A percentile compares a stretch with the other conserved stretches of the same genome.
Conservation (phyloP, 2,888 invertebrate species). For the Drosophila stalkeri region DNA sequence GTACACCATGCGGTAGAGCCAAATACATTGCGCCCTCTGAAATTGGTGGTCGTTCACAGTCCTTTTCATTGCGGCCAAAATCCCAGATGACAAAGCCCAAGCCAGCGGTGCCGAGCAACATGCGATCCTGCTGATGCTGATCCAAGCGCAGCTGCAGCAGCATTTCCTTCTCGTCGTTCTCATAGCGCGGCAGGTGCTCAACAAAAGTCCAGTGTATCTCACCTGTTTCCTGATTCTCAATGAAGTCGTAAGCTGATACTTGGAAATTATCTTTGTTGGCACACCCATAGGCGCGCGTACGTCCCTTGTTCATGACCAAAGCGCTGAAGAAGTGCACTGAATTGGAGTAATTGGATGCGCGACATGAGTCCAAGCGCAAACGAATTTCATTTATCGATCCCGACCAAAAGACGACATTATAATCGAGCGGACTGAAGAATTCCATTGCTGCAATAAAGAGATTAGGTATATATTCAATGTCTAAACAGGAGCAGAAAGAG, state of each 20-base stretch:
- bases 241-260: conserved; percentile 83
- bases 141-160: conserved; percentile 93
- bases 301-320: conserved; percentile 89
- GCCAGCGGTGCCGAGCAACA: conserved; percentile 92
- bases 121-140: conserved; percentile 89
- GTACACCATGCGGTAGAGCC: conserved; percentile 92
- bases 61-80: conserved; percentile 86
- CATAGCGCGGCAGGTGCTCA: conserved; percentile 88
- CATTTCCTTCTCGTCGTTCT: conserved; percentile 90
- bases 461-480: not conserved
- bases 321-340: conserved; percentile 85
- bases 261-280: conserved; percentile 88
- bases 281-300: conserved; percentile 89
- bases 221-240: conserved; percentile 63
- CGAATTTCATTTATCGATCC: conserved; percentile 91
- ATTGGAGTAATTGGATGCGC: conserved; percentile 70
- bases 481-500: not conserved
- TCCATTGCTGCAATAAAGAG: conserved; percentile 87
- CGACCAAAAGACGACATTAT: conserved; percentile 92
- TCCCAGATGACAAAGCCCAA: conserved; percentile 95
- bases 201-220: conserved; percentile 87
- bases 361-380: conserved; percentile 89
- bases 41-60: conserved; percentile 84
- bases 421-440: conserved; percentile 89
- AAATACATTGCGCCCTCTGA: conserved; percentile 88